Conservation (phyloP, 2,797 vertebrate species). For the Scolopax rusticola region DNA sequence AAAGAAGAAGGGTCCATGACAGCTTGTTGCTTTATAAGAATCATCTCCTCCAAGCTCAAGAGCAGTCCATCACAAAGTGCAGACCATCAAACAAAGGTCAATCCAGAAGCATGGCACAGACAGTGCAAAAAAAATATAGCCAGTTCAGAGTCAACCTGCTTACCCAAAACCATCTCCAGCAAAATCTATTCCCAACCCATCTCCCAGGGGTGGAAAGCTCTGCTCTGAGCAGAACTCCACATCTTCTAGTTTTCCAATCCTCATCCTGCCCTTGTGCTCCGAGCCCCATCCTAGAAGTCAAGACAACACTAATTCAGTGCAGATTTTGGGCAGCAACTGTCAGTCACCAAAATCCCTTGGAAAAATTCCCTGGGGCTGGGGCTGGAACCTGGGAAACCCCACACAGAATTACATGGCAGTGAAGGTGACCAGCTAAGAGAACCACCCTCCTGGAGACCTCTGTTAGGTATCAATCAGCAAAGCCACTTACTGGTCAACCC, state of each 20-base stretch:
- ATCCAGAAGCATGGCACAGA: neutral
- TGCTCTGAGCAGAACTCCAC: neutral
- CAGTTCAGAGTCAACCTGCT: neutral
- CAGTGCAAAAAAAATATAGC: neutral
- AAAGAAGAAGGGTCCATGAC: neutral
- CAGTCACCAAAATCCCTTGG: neutral
- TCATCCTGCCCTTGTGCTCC: fast-evolving
- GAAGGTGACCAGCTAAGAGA: neutral
- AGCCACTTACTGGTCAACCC: neutral
- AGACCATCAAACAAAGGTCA: neutral
- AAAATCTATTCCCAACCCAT: neutral
- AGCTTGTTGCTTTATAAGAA: neutral
- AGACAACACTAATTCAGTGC: neutral
- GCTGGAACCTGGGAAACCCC: neutral
- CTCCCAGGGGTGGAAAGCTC: neutral
- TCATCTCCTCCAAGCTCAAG: neutral
- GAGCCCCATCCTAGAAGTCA: neutral
- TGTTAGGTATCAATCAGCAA: neutral
- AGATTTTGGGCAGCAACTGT: neutral
- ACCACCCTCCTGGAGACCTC: neutral
- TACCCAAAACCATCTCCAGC: neutral
- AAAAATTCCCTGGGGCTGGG: neutral
- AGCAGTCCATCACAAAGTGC: neutral
- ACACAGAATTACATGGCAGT: neutral
- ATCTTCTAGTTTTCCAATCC: neutral